Evolutionary conservation across 2,113 vertebrate species (phyloP).

Genomic region (Misgurnus mizolepis): DNA sequence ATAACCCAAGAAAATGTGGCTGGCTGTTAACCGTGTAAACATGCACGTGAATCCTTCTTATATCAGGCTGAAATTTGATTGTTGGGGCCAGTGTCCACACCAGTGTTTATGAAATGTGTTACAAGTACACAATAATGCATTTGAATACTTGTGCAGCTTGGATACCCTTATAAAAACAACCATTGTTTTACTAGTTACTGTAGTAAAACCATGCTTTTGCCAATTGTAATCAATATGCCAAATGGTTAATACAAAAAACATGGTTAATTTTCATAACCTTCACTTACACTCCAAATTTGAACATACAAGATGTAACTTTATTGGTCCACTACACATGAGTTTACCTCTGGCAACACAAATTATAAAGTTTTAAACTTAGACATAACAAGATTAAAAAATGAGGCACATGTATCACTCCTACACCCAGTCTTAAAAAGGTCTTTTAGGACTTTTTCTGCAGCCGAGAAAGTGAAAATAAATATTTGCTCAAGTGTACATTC

Average conservation of each 20-base stretch:
- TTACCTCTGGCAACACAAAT: slow-evolving; percentile 59
- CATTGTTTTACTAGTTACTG: too few relatives aligned
- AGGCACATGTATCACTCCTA: slow-evolving; percentile 58
- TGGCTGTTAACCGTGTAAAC: slow-evolving; percentile 49
- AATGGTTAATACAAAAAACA: too few relatives aligned
- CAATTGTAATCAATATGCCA: too few relatives aligned
- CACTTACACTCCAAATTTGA: slow-evolving; percentile 64
- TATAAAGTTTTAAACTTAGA: not conserved
- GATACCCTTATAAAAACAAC: too few relatives aligned
- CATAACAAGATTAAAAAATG: slow-evolving; percentile 14
- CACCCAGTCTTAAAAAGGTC: slow-evolving; percentile 36
- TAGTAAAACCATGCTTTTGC: too few relatives aligned
- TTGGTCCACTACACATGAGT: slow-evolving; percentile 59
- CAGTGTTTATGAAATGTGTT: too few relatives aligned
- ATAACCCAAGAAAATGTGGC: slow-evolving; percentile 75
- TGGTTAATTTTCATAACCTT: slow-evolving; percentile 51
- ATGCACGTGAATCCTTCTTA: not conserved
- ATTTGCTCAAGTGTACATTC: slow-evolving; percentile 71
- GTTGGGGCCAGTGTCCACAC: slow-evolving; percentile 44
- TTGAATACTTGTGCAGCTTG: too few relatives aligned
- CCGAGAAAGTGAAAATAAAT: slow-evolving; percentile 67
- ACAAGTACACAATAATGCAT: too few relatives aligned
- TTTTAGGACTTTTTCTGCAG: slow-evolving; percentile 46
- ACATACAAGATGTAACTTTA: slow-evolving; percentile 61
- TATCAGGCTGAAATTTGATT: slow-evolving; percentile 32